phyloP scores from a whole-genome alignment of 2,797 vertebrate genomes.

The Columba guinea region DNA sequence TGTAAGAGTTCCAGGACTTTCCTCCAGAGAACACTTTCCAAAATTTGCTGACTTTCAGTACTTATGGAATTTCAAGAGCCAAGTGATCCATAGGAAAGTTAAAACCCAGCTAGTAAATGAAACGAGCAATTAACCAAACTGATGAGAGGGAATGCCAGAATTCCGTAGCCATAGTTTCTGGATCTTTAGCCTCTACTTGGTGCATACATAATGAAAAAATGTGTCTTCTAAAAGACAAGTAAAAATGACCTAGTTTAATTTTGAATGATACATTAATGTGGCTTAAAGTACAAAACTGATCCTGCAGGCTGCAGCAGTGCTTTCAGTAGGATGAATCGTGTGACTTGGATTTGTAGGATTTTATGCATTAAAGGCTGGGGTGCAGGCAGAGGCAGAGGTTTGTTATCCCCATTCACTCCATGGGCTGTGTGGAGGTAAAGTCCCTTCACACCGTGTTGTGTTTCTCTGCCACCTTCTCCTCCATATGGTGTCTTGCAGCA shows the following conservation, averaged over 20 bases:
- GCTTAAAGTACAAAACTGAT: background rate
- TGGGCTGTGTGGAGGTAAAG: fast-evolving
- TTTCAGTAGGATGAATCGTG: background rate
- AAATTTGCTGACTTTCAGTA: constrained; percentile 61
- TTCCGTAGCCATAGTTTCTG: background rate
- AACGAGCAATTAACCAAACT: constrained; percentile 60
- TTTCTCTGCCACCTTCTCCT: background rate
- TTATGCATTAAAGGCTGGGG: background rate
- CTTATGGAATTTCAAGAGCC: constrained; percentile 44
- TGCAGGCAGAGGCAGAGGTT: background rate
- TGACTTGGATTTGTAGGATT: background rate
- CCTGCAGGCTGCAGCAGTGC: background rate
- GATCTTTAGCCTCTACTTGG: constrained; percentile 24
- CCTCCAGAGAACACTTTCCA: constrained; percentile 48
- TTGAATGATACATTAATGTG: background rate
- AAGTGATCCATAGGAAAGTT: constrained; percentile 56
- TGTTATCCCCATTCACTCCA: background rate
- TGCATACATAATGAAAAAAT: background rate
- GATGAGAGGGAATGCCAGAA: constrained; percentile 32
- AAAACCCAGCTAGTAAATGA: constrained; percentile 62
- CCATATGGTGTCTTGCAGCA: background rate
- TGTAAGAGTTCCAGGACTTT: constrained; percentile 65
- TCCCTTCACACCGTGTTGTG: fast-evolving
- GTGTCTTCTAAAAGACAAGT: background rate
- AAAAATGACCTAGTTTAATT: background rate